A percentile compares a stretch with the other conserved stretches of the same genome.
Conservation (phyloP, 1,140 invertebrate species). For the Brachionus angularis region DNA sequence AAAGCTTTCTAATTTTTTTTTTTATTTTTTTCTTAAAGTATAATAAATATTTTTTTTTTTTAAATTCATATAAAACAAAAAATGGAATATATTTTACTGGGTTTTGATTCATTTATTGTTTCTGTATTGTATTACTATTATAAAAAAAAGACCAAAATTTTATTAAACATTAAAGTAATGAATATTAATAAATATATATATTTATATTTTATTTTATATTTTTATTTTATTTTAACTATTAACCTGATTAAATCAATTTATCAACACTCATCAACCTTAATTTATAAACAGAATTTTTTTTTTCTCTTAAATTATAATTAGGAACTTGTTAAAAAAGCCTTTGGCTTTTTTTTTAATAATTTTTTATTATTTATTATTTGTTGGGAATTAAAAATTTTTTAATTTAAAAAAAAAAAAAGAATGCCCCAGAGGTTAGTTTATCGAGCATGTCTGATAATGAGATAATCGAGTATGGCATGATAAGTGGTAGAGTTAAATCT, state of each 20-base stretch:
- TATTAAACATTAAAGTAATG: conserved; percentile 20
- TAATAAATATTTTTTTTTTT: too few relatives aligned
- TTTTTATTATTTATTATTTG: not conserved
- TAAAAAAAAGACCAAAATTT: conserved; percentile 11
- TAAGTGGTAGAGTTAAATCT: not conserved
- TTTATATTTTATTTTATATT: too few relatives aligned
- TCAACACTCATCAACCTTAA: not conserved
- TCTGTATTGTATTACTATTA: conserved; percentile 31
- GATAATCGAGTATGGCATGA: conserved; percentile 33
- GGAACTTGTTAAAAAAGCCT: too few relatives aligned
- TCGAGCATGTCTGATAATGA: conserved; percentile 2
- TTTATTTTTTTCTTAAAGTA: too few relatives aligned
- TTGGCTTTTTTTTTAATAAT: not conserved
- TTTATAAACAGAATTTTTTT: too few relatives aligned
- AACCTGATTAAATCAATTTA: too few relatives aligned
- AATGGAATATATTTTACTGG: conserved; percentile 39
- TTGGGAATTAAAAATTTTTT: not conserved
- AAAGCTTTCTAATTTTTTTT: too few relatives aligned
- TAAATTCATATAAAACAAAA: too few relatives aligned
- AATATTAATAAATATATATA: too few relatives aligned
- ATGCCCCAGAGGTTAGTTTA: conserved; percentile 14
- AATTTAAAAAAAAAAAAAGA: not conserved
- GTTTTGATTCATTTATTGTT: conserved; percentile 29
- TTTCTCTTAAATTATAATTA: too few relatives aligned
- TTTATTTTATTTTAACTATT: too few relatives aligned